Conservation (phyloP, 1,140 invertebrate genomes). For the Hermetia illucens region DNA sequence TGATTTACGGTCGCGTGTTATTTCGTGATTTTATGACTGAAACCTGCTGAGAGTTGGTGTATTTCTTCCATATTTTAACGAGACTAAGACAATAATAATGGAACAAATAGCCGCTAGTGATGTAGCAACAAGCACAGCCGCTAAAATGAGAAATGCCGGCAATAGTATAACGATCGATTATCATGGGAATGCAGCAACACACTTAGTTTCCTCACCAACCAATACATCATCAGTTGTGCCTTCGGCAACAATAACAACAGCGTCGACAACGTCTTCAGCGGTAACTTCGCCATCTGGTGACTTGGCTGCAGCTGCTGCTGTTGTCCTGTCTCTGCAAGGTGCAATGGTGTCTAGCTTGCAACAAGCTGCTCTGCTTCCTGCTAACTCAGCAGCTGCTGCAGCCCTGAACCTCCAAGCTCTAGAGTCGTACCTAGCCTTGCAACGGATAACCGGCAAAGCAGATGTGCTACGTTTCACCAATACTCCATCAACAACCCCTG, state of each 20-base stretch:
- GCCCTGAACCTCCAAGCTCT: slow-evolving; percentile 67
- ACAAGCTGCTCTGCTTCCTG: slow-evolving; percentile 57
- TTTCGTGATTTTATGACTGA: slow-evolving; percentile 28
- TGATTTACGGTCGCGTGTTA: slow-evolving; percentile 32
- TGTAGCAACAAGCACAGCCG: neutral
- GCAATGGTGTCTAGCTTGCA: slow-evolving; percentile 61
- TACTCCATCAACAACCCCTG: slow-evolving; percentile 7
- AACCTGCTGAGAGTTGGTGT: slow-evolving; percentile 4
- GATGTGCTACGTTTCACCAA: slow-evolving; percentile 22
- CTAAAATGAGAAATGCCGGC: no score
- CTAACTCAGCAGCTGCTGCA: slow-evolving; percentile 60
- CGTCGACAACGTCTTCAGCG: slow-evolving; percentile 5
- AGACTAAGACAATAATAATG: neutral
- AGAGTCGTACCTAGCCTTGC: slow-evolving; percentile 67
- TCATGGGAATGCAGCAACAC: neutral
- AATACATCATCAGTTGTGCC: neutral
- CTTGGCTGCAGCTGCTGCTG: slow-evolving; percentile 32
- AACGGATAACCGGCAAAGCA: slow-evolving; percentile 43
- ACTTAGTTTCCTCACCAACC: neutral
- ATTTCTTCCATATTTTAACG: slow-evolving; percentile 1
- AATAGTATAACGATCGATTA: neutral
- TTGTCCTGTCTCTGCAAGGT: slow-evolving; percentile 59
- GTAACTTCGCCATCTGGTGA: slow-evolving; percentile 19
- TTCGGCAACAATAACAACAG: neutral
- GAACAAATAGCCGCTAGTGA: neutral